phyloP scores from a whole-genome alignment of 2,797 vertebrate species.

The Sebastes taczanowskii region DNA sequence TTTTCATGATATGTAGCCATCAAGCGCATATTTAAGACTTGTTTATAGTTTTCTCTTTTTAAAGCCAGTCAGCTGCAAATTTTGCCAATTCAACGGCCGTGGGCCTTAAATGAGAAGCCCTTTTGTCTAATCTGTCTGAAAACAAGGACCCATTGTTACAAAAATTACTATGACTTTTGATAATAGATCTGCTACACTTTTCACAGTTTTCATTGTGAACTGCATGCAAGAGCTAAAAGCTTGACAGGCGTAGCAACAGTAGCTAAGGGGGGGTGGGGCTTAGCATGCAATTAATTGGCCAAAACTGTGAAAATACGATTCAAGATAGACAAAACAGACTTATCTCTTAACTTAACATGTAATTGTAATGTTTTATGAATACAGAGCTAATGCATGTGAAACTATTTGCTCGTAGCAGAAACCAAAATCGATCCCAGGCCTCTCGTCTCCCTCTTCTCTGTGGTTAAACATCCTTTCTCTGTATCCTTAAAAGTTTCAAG shows the following conservation, averaged over 20 bases:
- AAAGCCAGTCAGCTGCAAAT: background rate
- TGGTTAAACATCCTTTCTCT: background rate
- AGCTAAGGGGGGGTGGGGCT: background rate
- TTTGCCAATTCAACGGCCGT: background rate
- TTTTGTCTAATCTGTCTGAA: background rate
- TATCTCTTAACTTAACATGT: background rate
- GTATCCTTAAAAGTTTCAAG: background rate
- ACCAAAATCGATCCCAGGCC: conserved; percentile 7
- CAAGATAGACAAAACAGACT: background rate
- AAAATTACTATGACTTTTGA: background rate
- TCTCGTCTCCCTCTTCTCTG: background rate
- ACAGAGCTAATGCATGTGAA: background rate
- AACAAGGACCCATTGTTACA: background rate
- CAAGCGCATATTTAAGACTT: background rate
- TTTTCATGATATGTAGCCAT: background rate
- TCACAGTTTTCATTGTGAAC: background rate
- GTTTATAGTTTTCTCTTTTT: background rate
- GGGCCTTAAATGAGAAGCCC: background rate
- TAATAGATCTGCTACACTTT: background rate
- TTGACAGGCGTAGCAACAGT: background rate
- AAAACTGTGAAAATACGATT: background rate
- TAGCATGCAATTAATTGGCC: background rate
- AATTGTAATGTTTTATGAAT: background rate
- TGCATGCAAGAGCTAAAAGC: background rate
- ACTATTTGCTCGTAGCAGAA: background rate